phyloP scores from a whole-genome alignment of 2,888 invertebrate genomes.

The Apeira syringaria region DNA sequence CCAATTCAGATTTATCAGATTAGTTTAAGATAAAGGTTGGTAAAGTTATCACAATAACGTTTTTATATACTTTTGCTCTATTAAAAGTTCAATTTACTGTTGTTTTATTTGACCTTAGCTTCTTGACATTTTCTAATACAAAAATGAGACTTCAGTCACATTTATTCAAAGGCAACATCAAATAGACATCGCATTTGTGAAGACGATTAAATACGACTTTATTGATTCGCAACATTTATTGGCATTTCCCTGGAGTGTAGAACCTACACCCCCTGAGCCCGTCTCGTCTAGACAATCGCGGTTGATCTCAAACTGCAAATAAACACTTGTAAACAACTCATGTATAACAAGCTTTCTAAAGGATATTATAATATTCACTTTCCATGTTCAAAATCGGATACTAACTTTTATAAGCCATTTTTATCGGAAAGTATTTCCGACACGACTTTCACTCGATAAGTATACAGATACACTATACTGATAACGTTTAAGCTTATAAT shows the following conservation, averaged over 20 bases:
- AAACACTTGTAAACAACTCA: constrained; percentile 48
- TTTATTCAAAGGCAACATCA: neutral
- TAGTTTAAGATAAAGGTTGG: too few relatives aligned
- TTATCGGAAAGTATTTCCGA: constrained; percentile 21
- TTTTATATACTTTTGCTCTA: too few relatives aligned
- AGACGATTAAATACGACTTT: constrained; percentile 62
- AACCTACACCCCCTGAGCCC: constrained; percentile 48
- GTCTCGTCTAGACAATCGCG: constrained; percentile 64
- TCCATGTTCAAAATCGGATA: constrained; percentile 29
- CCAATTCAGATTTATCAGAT: too few relatives aligned
- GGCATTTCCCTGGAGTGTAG: constrained; percentile 43
- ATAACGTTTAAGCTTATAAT: constrained; percentile 13
- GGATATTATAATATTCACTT: constrained; percentile 41
- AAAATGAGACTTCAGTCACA: neutral
- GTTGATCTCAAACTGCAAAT: constrained; percentile 54
- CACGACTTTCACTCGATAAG: constrained; percentile 25
- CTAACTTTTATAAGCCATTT: constrained; percentile 24
- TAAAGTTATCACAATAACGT: too few relatives aligned
- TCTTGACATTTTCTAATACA: too few relatives aligned
- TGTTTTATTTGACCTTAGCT: too few relatives aligned
- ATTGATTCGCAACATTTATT: constrained; percentile 69
- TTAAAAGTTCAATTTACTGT: too few relatives aligned
- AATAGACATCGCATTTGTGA: constrained; percentile 34
- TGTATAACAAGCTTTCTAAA: constrained; percentile 34
- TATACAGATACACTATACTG: constrained; percentile 12